A percentile compares a stretch with the other conserved stretches of the same genome.
These are phyloP conservation scores for Drosophila lacicola DNA, from an alignment of 2,888 invertebrate species.

Conservation along the genomic window DNA sequence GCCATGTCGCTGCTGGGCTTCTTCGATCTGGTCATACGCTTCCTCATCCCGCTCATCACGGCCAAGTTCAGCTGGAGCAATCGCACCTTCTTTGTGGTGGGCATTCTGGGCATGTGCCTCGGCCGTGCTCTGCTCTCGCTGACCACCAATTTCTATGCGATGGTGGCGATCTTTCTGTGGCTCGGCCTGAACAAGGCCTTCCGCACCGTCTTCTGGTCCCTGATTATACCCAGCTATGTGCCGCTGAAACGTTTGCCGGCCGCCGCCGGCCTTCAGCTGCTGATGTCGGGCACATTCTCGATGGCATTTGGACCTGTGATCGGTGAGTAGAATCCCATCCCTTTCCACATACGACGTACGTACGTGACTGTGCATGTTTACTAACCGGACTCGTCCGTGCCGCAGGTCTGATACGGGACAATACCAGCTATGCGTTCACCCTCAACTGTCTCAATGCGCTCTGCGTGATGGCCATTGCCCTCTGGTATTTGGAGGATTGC, in stretches of 20 bases:
- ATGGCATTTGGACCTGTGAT: slow-evolving; percentile 88
- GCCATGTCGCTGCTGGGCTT: slow-evolving; percentile 90
- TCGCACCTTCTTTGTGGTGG: slow-evolving; percentile 89
- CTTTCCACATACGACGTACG: too few species aligned
- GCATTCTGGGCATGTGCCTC: slow-evolving; percentile 88
- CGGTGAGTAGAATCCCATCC: slow-evolving; percentile 85
- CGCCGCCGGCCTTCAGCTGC: slow-evolving; percentile 89
- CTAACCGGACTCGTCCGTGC: neutral
- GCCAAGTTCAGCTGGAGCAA: slow-evolving; percentile 89
- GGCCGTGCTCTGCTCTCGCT: slow-evolving; percentile 87
- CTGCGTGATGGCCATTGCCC: slow-evolving; percentile 87
- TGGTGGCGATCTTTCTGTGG: slow-evolving; percentile 87
- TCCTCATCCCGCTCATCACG: slow-evolving; percentile 89
- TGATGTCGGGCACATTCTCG: slow-evolving; percentile 88
- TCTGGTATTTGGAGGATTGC: slow-evolving; percentile 87
- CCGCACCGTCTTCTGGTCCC: slow-evolving; percentile 90
- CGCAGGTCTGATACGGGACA: slow-evolving; percentile 88
- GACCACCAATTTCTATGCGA: slow-evolving; percentile 86
- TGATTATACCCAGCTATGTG: slow-evolving; percentile 90
- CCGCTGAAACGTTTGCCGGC: slow-evolving; percentile 89
- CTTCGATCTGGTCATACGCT: slow-evolving; percentile 88
- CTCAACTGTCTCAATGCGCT: slow-evolving; percentile 89
- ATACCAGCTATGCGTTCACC: slow-evolving; percentile 87
- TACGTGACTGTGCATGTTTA: neutral
- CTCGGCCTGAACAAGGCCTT: slow-evolving; percentile 90